Base-by-base conservation (phyloP, 2,797 vertebrate species). In the Hozukius guyotensis region DNA sequence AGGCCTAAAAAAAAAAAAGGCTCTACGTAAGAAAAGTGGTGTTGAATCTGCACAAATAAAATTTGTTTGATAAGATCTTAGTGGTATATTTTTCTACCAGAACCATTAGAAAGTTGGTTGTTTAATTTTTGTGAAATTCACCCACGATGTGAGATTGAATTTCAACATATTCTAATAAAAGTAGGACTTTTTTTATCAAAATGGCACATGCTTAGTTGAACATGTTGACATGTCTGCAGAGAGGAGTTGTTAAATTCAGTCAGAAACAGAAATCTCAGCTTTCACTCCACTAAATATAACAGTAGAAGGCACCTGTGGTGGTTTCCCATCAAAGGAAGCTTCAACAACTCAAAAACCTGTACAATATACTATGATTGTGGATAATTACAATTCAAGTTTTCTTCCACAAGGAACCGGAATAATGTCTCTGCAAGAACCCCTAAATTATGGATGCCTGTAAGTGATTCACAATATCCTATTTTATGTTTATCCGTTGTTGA, bases 11-110 rank as follows among this genome's bases (percentile, higher is more conserved):
- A 31, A 64, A 38, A 38, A 38, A 38, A 38, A 38, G 13, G 31
- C 24, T 76, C 34, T 73, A 72, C 1, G 29, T 49, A 61, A 67
- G 32, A 80, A 78, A 80, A 69, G 34, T 85, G 20, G 4, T 80
- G 72, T 36, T 77, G 9, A 83, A 75, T 77, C 70, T 82, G 77
- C 83, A 78, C 66, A 81, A 94, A 89, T 91, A 86, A 92, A 88
- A 80, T 22, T 31, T 32, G 56, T 90, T 89, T 87, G 62, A 79
- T 89, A 81, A 59, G 38, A 87, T 75, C 12, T 36, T 24, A 2
- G 6, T 75, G 2, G 1, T 52, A 5, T 77, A 49, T 66, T 46
- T 31, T 16, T 72, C 14, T n/a, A 36, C 5, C 11, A 72, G 4
- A 68, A 53, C 4, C 2, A 34, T 12, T 52, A 8, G 9, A 49